A percentile compares a stretch with the other conserved stretches of the same genome.
phyloP scores from a whole-genome alignment of 2,797 vertebrate species.

The Pelodytes ibericus region DNA sequence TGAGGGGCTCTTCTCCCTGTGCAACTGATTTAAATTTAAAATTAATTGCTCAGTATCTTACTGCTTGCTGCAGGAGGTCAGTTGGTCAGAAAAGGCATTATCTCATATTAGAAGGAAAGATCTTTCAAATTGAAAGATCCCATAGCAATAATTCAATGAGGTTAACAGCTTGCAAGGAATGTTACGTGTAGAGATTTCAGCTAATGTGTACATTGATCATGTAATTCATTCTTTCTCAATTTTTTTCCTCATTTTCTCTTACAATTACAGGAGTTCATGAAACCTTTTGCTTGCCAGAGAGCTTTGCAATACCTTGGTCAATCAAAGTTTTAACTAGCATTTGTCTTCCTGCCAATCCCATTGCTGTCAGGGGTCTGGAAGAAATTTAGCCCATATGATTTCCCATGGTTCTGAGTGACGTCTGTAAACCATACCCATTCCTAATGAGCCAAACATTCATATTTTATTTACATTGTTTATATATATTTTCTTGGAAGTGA shows the following conservation, averaged over 20 bases:
- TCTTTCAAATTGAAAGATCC: conserved; percentile 19
- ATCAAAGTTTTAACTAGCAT: no score
- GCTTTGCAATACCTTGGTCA: no score
- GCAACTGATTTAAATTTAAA: conserved; percentile 32
- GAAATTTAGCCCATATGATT: no score
- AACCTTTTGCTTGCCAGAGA: background rate
- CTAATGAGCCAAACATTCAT: no score
- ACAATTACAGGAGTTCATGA: background rate
- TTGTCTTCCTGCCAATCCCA: no score
- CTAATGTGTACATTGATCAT: background rate
- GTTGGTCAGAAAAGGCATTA: conserved; percentile 31
- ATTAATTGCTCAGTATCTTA: conserved; percentile 32
- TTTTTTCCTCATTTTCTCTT: no score
- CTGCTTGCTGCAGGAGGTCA: conserved; percentile 13
- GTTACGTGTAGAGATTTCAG: background rate
- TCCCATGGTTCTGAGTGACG: no score
- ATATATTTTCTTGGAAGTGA: no score
- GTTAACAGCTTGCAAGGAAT: conserved; percentile 15
- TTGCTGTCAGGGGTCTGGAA: no score
- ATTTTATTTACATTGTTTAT: no score
- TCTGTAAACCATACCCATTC: no score
- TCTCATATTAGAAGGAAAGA: conserved; percentile 27
- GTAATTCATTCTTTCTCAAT: background rate
- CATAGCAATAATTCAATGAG: conserved; percentile 13
- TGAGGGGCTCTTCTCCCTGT: conserved; percentile 4